These are phyloP conservation scores for Xestobium rufovillosum DNA, from an alignment of 2,888 invertebrate species.

Conservation along the genomic window DNA sequence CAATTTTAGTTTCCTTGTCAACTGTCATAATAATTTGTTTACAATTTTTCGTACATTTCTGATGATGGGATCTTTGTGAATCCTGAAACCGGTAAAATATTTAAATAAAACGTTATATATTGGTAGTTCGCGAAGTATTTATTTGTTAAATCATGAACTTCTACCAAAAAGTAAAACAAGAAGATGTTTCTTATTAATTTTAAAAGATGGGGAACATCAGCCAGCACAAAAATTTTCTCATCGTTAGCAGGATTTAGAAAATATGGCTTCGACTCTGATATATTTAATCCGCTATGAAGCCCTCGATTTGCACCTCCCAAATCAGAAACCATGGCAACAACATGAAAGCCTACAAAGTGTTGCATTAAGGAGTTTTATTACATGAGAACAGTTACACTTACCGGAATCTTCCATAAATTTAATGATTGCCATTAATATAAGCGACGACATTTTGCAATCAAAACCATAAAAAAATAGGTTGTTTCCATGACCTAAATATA, in stretches of 20 bases:
- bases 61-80: too few relatives aligned
- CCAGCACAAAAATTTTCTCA: conserved; percentile 18
- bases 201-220: conserved; percentile 22
- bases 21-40: too few relatives aligned
- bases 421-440: conserved; percentile 20
- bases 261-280: conserved; percentile 13
- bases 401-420: conserved; percentile 16
- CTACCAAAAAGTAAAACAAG: too few relatives aligned
- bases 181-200: conserved; percentile 22
- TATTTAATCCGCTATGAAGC: conserved; percentile 17
- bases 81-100: too few relatives aligned
- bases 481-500: conserved; percentile 26
- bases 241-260: conserved; percentile 20
- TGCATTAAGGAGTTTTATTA: too few relatives aligned
- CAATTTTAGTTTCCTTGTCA: too few relatives aligned
- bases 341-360: conserved; percentile 22
- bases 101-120: too few relatives aligned
- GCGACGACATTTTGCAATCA: conserved; percentile 9
- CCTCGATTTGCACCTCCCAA: conserved; percentile 22
- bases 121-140: too few relatives aligned
- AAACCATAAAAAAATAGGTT: conserved; percentile 18
- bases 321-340: conserved; percentile 26
- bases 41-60: too few relatives aligned
- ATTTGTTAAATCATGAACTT: too few relatives aligned
- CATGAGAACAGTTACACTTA: too few relatives aligned